These are phyloP conservation scores for Psephotus haematonotus DNA, from an alignment of 2,113 vertebrate species.

Conservation along the genomic window DNA sequence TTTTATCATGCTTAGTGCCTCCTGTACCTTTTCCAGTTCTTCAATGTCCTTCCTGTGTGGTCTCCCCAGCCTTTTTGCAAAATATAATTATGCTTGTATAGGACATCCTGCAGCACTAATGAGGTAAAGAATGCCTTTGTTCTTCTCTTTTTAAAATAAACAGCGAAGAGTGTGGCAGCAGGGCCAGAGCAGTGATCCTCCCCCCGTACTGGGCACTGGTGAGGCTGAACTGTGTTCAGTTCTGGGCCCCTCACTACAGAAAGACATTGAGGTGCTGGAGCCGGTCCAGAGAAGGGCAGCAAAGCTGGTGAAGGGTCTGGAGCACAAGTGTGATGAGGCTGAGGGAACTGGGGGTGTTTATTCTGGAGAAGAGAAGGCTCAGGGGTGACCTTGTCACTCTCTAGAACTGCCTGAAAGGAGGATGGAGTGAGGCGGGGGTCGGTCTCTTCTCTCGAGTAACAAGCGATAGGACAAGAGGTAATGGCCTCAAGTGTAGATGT, in stretches of 20 bases:
- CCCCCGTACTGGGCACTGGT: background rate
- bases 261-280: background rate
- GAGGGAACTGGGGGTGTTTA: background rate
- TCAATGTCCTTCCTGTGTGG: constrained; percentile 60
- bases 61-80: constrained; percentile 28
- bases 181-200: accelerated
- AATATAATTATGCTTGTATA: constrained; percentile 21
- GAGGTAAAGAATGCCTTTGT: constrained; percentile 8
- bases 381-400: background rate
- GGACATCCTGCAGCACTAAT: constrained; percentile 50
- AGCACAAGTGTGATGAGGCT: background rate
- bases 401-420: background rate
- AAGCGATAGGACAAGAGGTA: background rate
- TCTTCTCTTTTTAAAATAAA: background rate
- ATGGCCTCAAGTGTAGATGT: background rate
- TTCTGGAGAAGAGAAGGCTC: background rate
- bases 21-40: constrained; percentile 24
- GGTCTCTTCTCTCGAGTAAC: background rate
- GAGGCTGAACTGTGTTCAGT: background rate
- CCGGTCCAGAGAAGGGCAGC: accelerated
- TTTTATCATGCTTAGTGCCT: background rate
- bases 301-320: background rate
- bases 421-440: background rate
- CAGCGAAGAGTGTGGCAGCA: background rate
- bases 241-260: background rate